These are phyloP conservation scores for Ditula angustiorana DNA, from an alignment of 2,888 invertebrate species.

Conservation along the genomic window DNA sequence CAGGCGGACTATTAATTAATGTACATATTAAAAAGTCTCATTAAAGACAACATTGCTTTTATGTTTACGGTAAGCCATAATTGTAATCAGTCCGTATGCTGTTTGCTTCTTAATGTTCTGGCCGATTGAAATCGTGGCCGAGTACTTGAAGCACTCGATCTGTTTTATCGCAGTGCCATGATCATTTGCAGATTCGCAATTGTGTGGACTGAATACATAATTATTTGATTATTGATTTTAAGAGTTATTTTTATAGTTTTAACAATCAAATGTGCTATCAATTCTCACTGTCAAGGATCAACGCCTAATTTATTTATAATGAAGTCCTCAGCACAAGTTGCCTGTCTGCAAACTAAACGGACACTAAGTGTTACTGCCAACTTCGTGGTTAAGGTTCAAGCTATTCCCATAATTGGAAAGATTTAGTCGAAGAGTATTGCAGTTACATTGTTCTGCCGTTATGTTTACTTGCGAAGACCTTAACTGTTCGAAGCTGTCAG, in stretches of 20 bases:
- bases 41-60: slow-evolving; percentile 16
- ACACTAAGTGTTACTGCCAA: slow-evolving; percentile 6
- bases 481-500: slow-evolving; percentile 8
- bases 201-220: slow-evolving; percentile 37
- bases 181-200: slow-evolving; percentile 37
- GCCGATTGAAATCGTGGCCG: slow-evolving; percentile 10
- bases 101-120: slow-evolving; percentile 11
- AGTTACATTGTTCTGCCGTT: slow-evolving; percentile 27
- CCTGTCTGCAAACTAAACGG: slow-evolving; percentile 13
- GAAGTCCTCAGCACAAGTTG: not conserved
- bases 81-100: slow-evolving; percentile 19
- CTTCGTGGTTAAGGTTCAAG: slow-evolving; percentile 24
- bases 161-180: slow-evolving; percentile 36
- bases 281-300: slow-evolving; percentile 10
- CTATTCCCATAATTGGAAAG: not conserved
- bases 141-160: slow-evolving; percentile 15
- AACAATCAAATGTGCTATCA: slow-evolving; percentile 25
- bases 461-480: slow-evolving; percentile 17
- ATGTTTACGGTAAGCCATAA: slow-evolving; percentile 25
- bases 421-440: not conserved
- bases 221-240: slow-evolving; percentile 33
- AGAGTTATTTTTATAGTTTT: slow-evolving; percentile 34
- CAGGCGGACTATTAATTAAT: slow-evolving; percentile 20
- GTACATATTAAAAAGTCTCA: slow-evolving; percentile 27
- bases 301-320: not conserved